phyloP scores from a whole-genome alignment of 1,140 invertebrate genomes.

The Hesperophylax magnus region DNA sequence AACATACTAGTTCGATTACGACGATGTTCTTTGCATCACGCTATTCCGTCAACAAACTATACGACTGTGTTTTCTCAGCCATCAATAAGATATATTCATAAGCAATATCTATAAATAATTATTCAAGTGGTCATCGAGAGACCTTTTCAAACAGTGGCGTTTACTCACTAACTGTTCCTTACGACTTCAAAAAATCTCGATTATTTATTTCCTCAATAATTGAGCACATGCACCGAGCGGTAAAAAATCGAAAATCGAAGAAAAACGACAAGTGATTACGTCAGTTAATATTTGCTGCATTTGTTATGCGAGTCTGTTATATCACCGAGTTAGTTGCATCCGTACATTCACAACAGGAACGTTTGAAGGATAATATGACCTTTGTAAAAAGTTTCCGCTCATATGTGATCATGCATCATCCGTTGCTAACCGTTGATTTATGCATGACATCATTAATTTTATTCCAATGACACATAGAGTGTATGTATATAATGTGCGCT shows the following conservation, averaged over 20 bases:
- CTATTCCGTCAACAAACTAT: too few species aligned
- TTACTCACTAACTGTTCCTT: background rate
- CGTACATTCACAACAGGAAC: background rate
- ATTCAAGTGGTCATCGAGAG: too few species aligned
- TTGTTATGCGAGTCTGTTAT: background rate
- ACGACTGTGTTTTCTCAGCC: too few species aligned
- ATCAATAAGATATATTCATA: too few species aligned
- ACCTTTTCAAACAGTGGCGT: background rate
- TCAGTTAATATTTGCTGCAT: background rate
- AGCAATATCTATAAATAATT: too few species aligned
- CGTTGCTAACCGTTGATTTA: slow-evolving; percentile 23
- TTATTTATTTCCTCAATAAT: background rate
- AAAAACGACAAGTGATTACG: background rate
- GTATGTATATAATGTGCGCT: background rate
- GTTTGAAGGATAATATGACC: slow-evolving; percentile 15
- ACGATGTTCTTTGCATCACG: too few species aligned
- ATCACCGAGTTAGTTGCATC: background rate
- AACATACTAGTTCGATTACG: too few species aligned
- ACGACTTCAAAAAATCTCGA: background rate
- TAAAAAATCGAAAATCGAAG: background rate
- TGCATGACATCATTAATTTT: slow-evolving; percentile 34
- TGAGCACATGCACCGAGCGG: background rate
- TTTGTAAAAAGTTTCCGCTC: slow-evolving; percentile 12
- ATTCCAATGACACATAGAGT: slow-evolving; percentile 17
- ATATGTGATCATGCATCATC: slow-evolving; percentile 8